Evolutionary conservation across 37 sponge, comb jelly and placozoan species (phyloP).

Genomic region (Crambe crambe): DNA sequence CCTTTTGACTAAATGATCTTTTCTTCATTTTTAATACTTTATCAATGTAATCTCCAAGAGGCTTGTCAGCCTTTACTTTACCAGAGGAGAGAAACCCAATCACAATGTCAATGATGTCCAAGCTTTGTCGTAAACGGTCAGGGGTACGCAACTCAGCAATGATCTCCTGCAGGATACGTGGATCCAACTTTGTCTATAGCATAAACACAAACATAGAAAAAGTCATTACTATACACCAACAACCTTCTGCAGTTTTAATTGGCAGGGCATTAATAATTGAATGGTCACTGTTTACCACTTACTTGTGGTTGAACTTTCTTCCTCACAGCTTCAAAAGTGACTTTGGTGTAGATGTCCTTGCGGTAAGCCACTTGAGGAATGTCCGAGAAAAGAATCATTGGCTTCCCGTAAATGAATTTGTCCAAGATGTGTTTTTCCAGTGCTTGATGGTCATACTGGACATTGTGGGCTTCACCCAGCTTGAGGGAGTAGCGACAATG

Average conservation of each 20-base stretch:
- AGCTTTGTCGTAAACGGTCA: slow-evolving; percentile 25
- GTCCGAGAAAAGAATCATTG: slow-evolving; percentile 41
- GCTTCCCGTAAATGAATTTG: slow-evolving; percentile 77
- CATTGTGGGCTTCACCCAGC: slow-evolving; percentile 65
- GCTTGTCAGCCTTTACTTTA: slow-evolving; percentile 37
- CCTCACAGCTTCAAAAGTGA: slow-evolving; percentile 52
- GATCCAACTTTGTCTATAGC: slow-evolving; percentile 25
- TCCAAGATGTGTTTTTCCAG: slow-evolving; percentile 86
- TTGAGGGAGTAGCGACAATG: slow-evolving; percentile 82
- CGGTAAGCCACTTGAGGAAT: slow-evolving; percentile 63
- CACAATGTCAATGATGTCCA: slow-evolving; percentile 55
- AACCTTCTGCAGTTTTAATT: no score
- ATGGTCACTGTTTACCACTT: no score
- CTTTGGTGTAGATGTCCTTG: slow-evolving; percentile 53
- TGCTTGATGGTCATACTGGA: slow-evolving; percentile 71
- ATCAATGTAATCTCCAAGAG: slow-evolving; percentile 40
- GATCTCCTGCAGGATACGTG: slow-evolving; percentile 36
- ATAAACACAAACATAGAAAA: not conserved
- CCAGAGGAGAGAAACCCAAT: slow-evolving; percentile 59
- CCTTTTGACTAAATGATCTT: slow-evolving; percentile 40
- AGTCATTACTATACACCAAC: no score
- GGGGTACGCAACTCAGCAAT: slow-evolving; percentile 24
- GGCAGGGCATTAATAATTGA: no score
- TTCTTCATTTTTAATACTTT: slow-evolving; percentile 48
- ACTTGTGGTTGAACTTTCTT: slow-evolving; percentile 55